Evolutionary conservation across 2,113 vertebrate species (phyloP).

Genomic region (Saccopteryx bilineata): DNA sequence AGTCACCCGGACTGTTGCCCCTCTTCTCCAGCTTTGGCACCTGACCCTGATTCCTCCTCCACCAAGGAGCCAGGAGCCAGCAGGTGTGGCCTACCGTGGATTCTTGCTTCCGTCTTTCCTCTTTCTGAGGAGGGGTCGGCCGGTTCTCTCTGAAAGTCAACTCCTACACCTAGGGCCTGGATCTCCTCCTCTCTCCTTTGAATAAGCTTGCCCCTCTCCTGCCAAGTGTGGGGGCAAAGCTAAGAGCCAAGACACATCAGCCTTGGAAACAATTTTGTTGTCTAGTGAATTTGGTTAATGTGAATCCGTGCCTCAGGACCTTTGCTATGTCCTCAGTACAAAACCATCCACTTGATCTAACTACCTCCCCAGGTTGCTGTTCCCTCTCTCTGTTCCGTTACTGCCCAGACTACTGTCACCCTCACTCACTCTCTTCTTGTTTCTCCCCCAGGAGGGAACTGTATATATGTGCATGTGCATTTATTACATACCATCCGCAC

Average conservation of each 20-base stretch:
- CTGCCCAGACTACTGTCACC: background rate
- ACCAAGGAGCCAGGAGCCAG: background rate
- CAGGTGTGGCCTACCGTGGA: background rate
- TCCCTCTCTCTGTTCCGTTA: background rate
- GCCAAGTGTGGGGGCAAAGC: slow-evolving; percentile 23
- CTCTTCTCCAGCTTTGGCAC: background rate
- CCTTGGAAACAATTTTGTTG: background rate
- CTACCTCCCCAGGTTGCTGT: slow-evolving; percentile 69
- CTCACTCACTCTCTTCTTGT: background rate
- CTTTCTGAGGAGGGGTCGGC: background rate
- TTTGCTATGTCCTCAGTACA: slow-evolving; percentile 52
- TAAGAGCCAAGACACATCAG: background rate
- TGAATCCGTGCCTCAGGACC: slow-evolving; percentile 73
- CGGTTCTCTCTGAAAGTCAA: slow-evolving; percentile 20
- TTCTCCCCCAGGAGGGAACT: background rate
- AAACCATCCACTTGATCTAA: slow-evolving; percentile 69
- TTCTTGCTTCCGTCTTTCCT: background rate
- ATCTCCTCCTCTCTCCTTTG: background rate
- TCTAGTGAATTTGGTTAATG: slow-evolving; percentile 74
- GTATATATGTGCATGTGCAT: slow-evolving; percentile 23
- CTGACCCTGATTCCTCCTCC: background rate
- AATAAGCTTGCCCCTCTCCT: slow-evolving; percentile 9
- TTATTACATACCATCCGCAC: slow-evolving; percentile 51
- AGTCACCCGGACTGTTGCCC: background rate
- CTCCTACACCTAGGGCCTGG: background rate